These are phyloP conservation scores for Hylaeus volcanicus DNA, from an alignment of 1,140 invertebrate species.

Conservation along the genomic window DNA sequence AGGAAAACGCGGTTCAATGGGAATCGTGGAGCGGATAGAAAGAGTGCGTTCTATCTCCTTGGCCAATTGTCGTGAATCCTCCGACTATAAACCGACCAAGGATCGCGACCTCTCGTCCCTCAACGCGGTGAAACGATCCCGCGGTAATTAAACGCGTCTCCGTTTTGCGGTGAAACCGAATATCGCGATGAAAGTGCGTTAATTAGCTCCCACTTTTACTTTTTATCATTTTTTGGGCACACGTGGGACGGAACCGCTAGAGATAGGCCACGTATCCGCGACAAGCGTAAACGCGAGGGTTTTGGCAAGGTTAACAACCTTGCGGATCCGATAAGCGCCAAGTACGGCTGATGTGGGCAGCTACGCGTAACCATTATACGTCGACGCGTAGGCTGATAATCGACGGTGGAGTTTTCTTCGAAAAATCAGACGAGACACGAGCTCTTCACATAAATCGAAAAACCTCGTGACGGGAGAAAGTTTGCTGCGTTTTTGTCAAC, in stretches of 20 bases:
- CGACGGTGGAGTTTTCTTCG: background rate
- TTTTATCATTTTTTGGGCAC: background rate
- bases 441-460: slow-evolving; percentile 11
- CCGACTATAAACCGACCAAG: background rate
- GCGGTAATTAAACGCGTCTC: slow-evolving; percentile 11
- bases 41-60: background rate
- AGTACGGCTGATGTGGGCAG: slow-evolving; percentile 13
- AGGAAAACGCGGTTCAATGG: slow-evolving; percentile 61
- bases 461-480: background rate
- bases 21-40: slow-evolving; percentile 1
- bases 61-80: background rate
- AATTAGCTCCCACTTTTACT: slow-evolving; percentile 5
- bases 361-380: background rate
- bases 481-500: background rate
- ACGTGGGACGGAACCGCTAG: too few relatives aligned
- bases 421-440: slow-evolving; percentile 1
- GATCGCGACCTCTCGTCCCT: background rate
- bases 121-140: slow-evolving; percentile 12
- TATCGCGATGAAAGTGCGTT: slow-evolving; percentile 48
- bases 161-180: background rate
- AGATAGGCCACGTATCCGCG: too few relatives aligned
- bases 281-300: background rate
- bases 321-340: slow-evolving; percentile 24
- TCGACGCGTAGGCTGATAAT: slow-evolving; percentile 3
- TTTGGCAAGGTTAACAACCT: slow-evolving; percentile 20